phyloP scores from a whole-genome alignment of 2,888 invertebrate species.

The Tipula lateralis region DNA sequence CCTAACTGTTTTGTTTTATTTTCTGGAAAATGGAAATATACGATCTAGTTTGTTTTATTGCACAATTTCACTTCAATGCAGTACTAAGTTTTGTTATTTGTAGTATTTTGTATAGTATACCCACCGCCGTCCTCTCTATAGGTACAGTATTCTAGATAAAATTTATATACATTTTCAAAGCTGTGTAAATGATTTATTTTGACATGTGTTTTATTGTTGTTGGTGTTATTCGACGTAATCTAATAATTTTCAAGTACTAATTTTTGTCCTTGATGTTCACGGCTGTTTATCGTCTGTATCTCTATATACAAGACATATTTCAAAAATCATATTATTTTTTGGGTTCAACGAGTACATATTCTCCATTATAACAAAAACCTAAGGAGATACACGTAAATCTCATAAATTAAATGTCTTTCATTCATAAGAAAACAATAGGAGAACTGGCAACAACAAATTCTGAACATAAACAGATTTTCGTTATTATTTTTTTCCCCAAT shows the following conservation, averaged over 20 bases:
- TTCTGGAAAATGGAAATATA: not conserved
- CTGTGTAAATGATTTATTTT: not conserved
- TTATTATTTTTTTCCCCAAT: not conserved
- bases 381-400: not conserved
- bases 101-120: not conserved
- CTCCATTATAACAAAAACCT: not conserved
- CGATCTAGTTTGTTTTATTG: not conserved
- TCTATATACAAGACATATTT: not conserved
- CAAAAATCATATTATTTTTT: not conserved
- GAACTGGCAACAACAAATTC: not conserved
- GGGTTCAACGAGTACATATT: not conserved
- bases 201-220: not conserved
- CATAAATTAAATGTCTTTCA: not conserved
- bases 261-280: not conserved
- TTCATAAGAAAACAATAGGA: constrained; percentile 4
- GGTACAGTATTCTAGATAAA: not conserved
- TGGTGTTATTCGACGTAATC: constrained; percentile 1
- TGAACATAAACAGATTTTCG: not conserved
- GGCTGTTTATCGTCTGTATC: not conserved
- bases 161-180: not conserved
- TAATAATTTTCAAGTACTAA: not conserved
- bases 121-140: not conserved
- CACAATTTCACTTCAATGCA: constrained; percentile 19
- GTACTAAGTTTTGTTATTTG: not conserved
- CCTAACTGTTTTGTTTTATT: not conserved